A percentile compares a stretch with the other conserved stretches of the same genome.
Conservation (phyloP, 2,797 vertebrate genomes). For the Antrozous pallidus region DNA sequence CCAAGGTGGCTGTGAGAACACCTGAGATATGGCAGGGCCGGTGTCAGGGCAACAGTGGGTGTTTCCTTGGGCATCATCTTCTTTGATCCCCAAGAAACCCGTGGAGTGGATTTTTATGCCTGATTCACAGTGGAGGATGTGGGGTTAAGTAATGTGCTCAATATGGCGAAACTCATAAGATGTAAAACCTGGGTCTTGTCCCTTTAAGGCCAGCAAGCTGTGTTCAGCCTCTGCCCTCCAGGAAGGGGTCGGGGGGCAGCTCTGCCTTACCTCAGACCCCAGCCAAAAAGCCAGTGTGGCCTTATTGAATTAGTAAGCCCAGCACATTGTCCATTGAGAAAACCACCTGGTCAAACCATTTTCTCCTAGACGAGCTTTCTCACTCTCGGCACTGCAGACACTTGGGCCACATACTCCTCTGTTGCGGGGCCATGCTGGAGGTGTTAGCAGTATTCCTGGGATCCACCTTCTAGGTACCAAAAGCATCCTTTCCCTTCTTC, state of each 20-base stretch:
- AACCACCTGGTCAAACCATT: too few relatives aligned
- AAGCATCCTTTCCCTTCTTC: not conserved
- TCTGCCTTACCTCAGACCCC: accelerated
- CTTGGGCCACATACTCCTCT: accelerated
- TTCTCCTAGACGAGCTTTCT: not conserved
- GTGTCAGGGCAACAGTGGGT: accelerated
- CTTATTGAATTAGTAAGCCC: not conserved
- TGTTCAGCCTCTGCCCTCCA: accelerated
- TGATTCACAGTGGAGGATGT: not conserved
- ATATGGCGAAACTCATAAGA: accelerated
- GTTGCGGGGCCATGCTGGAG: accelerated
- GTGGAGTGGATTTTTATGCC: not conserved
- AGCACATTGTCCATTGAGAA: too few relatives aligned
- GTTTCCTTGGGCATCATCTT: accelerated
- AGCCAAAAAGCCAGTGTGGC: not conserved
- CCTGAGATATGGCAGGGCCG: accelerated
- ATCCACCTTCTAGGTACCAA: not conserved
- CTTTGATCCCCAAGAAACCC: not conserved
- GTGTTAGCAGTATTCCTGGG: accelerated
- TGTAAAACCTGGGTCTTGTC: accelerated
- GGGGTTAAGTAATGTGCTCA: accelerated
- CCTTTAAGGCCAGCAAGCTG: not conserved
- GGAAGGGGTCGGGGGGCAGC: accelerated
- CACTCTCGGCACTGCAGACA: accelerated
- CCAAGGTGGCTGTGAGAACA: not conserved